A percentile compares a stretch with the other conserved stretches of the same genome.
Conservation (phyloP, 2,888 invertebrate species). For the Coremacera marginata region DNA sequence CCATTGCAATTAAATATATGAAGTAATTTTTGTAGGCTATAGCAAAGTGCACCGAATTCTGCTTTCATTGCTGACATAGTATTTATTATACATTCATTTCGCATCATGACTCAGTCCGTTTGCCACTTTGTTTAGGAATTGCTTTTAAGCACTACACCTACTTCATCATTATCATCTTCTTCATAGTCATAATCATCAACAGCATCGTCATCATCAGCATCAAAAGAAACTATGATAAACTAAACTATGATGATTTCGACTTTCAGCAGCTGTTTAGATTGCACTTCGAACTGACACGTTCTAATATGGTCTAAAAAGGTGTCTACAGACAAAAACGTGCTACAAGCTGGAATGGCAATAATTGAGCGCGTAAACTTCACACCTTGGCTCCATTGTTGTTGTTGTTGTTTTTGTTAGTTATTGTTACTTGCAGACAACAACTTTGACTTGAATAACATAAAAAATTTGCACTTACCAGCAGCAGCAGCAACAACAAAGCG, state of each 20-base stretch:
- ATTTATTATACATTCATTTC: constrained; percentile 24
- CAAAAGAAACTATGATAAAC: no score
- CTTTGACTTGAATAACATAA: not conserved
- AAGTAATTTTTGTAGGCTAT: no score
- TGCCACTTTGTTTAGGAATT: not conserved
- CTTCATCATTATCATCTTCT: constrained; percentile 24
- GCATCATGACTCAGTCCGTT: constrained; percentile 31
- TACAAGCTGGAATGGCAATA: constrained; percentile 29
- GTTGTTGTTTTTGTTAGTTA: constrained; percentile 24
- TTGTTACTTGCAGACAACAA: not conserved
- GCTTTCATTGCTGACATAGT: no score
- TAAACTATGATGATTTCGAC: not conserved
- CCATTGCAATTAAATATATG: no score
- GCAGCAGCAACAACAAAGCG: not conserved
- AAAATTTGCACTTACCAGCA: not conserved
- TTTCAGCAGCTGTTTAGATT: constrained; percentile 22
- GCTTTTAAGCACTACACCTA: not conserved
- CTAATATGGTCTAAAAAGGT: constrained; percentile 50
- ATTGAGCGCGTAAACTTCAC: constrained; percentile 40
- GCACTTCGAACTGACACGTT: constrained; percentile 51
- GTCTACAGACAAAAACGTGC: constrained; percentile 43
- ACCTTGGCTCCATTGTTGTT: constrained; percentile 33
- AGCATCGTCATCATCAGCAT: not conserved
- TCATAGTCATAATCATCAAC: not conserved
- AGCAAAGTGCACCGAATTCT: no score